Conservation (phyloP, 2,888 invertebrate genomes). For the Apodemia mormo region DNA sequence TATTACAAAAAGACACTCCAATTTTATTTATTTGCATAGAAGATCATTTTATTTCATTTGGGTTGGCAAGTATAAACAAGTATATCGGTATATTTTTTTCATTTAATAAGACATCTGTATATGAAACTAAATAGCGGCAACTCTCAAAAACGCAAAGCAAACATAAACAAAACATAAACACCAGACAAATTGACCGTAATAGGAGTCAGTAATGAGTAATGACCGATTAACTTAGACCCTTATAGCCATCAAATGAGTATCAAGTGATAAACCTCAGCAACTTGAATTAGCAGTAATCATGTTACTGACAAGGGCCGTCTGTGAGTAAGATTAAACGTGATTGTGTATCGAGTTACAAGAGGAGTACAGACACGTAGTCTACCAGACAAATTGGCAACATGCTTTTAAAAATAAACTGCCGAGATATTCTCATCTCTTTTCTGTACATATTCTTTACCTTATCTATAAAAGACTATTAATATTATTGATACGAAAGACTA, state of each 20-base stretch:
- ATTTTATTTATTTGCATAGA: too few species aligned
- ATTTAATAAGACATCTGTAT: too few species aligned
- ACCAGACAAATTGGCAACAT: constrained; percentile 34
- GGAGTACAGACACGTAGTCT: constrained; percentile 46
- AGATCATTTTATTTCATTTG: too few species aligned
- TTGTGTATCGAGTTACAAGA: constrained; percentile 60
- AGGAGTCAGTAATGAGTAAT: constrained; percentile 16
- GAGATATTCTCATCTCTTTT: neutral
- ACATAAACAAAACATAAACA: neutral
- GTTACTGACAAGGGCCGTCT: constrained; percentile 44
- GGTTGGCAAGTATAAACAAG: too few species aligned
- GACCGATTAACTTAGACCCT: constrained; percentile 1
- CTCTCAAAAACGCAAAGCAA: neutral
- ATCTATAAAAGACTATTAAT: too few species aligned
- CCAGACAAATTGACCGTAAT: constrained; percentile 3
- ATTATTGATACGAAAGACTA: too few species aligned
- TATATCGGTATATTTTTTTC: too few species aligned
- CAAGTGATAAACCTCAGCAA: constrained; percentile 39
- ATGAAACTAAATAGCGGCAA: neutral
- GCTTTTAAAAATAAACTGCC: neutral
- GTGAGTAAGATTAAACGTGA: constrained; percentile 67
- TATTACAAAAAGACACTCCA: too few species aligned
- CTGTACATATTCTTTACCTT: too few species aligned
- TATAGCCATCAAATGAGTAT: constrained; percentile 31
- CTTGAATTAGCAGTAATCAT: constrained; percentile 51